phyloP scores from a whole-genome alignment of 2,113 vertebrate species.

The Tauraco erythrolophus region DNA sequence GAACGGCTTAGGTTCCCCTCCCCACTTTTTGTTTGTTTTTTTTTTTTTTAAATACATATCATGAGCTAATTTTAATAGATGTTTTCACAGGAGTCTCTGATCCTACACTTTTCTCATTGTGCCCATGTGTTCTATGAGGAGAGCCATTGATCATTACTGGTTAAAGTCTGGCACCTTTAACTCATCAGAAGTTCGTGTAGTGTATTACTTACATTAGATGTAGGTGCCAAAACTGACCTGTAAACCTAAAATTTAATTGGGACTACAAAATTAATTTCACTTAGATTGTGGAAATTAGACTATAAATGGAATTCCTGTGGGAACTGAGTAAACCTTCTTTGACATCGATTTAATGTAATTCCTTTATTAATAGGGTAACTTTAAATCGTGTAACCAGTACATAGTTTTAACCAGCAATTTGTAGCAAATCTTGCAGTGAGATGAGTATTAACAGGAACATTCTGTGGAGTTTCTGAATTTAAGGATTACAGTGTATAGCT shows the following conservation, averaged over 20 bases:
- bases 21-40: not conserved
- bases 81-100: not conserved
- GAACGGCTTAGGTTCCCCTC: not conserved
- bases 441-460: not conserved
- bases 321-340: not conserved
- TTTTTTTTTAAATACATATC: not conserved
- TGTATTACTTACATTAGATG: constrained; percentile 38
- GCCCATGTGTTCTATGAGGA: not conserved
- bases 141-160: not conserved
- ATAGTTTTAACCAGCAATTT: not conserved
- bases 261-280: constrained; percentile 43
- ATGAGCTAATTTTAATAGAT: not conserved
- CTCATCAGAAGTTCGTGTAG: not conserved
- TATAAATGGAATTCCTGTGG: constrained; percentile 37
- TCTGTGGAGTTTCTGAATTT: not conserved
- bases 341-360: constrained; percentile 45
- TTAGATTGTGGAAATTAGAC: constrained; percentile 16
- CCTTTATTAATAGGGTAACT: constrained; percentile 15
- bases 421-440: not conserved
- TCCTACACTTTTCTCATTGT: not conserved
- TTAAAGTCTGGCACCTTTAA: not conserved
- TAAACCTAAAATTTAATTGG: constrained; percentile 52
- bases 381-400: constrained; percentile 4
- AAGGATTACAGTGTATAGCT: not conserved
- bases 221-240: constrained; percentile 39